phyloP scores from a whole-genome alignment of 2,888 invertebrate genomes.

The Asteroscopus sphinx region DNA sequence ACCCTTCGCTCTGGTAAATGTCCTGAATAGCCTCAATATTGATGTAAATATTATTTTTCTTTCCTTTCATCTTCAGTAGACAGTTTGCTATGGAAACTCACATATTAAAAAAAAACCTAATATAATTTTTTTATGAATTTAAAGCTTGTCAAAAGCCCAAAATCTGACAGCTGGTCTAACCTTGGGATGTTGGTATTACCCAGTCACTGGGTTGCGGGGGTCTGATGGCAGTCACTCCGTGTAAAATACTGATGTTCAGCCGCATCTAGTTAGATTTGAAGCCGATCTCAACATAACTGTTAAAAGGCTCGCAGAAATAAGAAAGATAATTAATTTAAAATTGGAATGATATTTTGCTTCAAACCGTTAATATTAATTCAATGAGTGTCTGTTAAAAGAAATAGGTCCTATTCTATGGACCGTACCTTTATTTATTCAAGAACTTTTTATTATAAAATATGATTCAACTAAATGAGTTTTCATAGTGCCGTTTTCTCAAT shows the following conservation, averaged over 20 bases:
- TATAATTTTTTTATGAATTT: no score
- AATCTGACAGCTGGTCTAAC: no score
- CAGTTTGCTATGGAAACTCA: constrained; percentile 65
- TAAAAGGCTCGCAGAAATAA: background rate
- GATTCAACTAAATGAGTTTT: constrained; percentile 63
- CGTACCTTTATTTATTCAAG: constrained; percentile 50
- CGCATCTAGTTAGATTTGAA: no score
- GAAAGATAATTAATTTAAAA: background rate
- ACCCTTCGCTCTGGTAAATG: constrained; percentile 89
- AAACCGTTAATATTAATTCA: constrained; percentile 23
- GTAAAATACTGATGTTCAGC: no score
- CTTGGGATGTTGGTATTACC: no score
- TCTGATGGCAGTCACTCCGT: no score
- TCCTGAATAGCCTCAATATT: constrained; percentile 88
- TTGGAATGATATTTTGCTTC: background rate
- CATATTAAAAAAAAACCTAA: constrained; percentile 1
- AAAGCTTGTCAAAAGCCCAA: no score
- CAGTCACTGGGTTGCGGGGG: no score
- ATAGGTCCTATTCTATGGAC: constrained; percentile 45
- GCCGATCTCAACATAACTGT: no score
- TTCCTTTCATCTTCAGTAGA: constrained; percentile 59
- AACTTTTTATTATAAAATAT: constrained; percentile 46
- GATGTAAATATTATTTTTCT: constrained; percentile 84
- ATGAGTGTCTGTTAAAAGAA: constrained; percentile 25
- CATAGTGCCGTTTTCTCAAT: constrained; percentile 49